A percentile compares a stretch with the other conserved stretches of the same genome.
Conservation (phyloP, 1,140 invertebrate genomes). For the Ips typographus region DNA sequence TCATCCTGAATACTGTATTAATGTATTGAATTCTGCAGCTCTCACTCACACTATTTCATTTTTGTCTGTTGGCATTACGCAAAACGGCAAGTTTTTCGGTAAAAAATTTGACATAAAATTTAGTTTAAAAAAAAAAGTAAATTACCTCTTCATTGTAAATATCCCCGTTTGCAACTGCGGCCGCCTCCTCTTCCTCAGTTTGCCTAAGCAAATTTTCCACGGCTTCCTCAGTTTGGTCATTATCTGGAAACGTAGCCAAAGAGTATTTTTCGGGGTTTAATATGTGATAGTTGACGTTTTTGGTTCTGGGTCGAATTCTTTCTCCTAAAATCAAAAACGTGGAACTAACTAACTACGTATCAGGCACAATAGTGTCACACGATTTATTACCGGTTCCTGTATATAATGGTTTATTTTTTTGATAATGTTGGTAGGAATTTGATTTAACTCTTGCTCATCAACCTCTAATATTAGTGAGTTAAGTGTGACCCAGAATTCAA, state of each 20-base stretch:
- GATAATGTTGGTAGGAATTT: background rate
- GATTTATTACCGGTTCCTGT: too few relatives aligned
- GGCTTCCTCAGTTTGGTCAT: constrained; percentile 42
- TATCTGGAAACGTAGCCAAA: constrained; percentile 49
- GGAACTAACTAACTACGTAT: background rate
- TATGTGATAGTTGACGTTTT: constrained; percentile 66
- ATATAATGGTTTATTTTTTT: background rate
- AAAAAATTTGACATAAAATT: background rate
- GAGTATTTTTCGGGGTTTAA: constrained; percentile 50
- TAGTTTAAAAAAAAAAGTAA: background rate
- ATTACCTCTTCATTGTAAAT: constrained; percentile 37
- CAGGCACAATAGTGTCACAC: background rate
- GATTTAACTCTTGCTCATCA: too few relatives aligned
- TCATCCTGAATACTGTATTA: too few relatives aligned
- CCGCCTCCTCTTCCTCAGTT: constrained; percentile 12
- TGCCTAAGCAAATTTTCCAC: constrained; percentile 46
- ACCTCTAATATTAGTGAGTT: too few relatives aligned
- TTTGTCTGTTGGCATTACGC: too few relatives aligned
- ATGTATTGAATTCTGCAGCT: too few relatives aligned
- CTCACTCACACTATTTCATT: too few relatives aligned
- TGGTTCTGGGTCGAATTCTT: constrained; percentile 61
- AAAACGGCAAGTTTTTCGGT: too few relatives aligned
- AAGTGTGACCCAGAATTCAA: too few relatives aligned
- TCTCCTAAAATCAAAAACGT: constrained; percentile 42
- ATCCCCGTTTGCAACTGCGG: constrained; percentile 32